Base-by-base conservation (phyloP, 1,140 invertebrate genomes). In the Micrasema longulum region DNA sequence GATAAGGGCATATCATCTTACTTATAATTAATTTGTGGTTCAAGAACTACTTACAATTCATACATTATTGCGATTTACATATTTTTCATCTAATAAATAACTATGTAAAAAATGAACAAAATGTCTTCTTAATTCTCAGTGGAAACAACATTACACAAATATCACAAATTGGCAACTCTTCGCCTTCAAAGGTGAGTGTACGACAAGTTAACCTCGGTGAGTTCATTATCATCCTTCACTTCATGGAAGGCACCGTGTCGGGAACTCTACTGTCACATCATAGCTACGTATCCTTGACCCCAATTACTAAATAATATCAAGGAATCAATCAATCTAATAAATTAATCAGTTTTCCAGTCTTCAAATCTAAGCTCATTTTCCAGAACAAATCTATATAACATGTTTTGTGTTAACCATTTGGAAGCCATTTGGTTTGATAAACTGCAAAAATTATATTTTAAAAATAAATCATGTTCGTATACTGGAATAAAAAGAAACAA, bases 11-110 rank as follows among this genome's bases (percentile, higher is more conserved):
- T 35, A 67, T 65, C n/a, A 26, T 50, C 47, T 31, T 65, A 48
- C 23, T 65, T 65, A 38, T 12, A 41, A n/a, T n/a, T 38, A 16
- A 63, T 53, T 67, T 53, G 64, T 50, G 64, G 64, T 48, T 67
- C 47, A 20, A 67, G 31, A 55, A 55, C 45, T 67, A 38, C 31
- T 67, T 52, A 67, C n/a, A n/a, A n/a, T n/a, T n/a, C n/a, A n/a
- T n/a, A n/a, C 53, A 55, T 74, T 74, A 74, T 74, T 74, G 72
- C 72, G 57, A 69, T 73, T 69, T 68, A 60, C 53, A 65, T 60
- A 65, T 65, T 53, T 55, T 60, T 74, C 66, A 69, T 64, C 43
- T 74, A 74, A 73, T 71, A 74, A 62, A 41, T 65, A 67, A 63
- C 52, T 69, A 65, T 65, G 43, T 64, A 20, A 63, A 52, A 71